Evolutionary conservation across 2,888 invertebrate species (phyloP), one percentile per base, ranked within the genome.

Genomic region (Baccha elongata): DNA sequence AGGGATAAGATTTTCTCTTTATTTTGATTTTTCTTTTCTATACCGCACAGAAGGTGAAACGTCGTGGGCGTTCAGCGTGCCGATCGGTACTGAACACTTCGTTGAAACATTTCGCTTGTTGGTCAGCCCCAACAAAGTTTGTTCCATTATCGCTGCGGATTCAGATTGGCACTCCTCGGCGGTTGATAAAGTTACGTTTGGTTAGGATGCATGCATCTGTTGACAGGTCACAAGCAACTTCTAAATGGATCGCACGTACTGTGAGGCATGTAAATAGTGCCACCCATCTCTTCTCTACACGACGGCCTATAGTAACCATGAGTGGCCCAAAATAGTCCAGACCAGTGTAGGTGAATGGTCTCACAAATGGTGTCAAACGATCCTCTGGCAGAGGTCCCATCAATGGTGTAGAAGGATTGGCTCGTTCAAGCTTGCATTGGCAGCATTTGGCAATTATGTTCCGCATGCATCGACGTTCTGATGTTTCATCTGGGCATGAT

Each of bases 321-420:
- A 85, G 37, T 1, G 84, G 80, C 1, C 74, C 84, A 17, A 72
- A 83, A 35, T 58, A 84, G 26, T 85, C 84, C 19, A 85, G 40
- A 7, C 80, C 85, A 8, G 75, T 84, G 21, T 84, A 64, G 0
- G 62, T 44, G 35, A 85, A 86, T 7, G 85, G 85, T 3, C 78
- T 50, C 0, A 80, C 58, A 21, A 74, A 78, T 4, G 85, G 85
- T 11, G 76, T 81, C 1, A 85, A 10, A 17, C 85, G 46, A 23
- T 84, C 85, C 7, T 48, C 48, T 13, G 83, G 85, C 10, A 85
- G 35, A 4, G 68, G 80, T 5, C 78, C 86, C 85, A 85, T 85
- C 11, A 78, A 19, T 17, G 83, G 76, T 1, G 52, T 10, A 7
- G 19, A 26, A 19, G 81, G 75, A 17, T 52, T 62, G 11, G 29